Base-by-base conservation (phyloP, 2,113 vertebrate genomes). In the Sula dactylatra region DNA sequence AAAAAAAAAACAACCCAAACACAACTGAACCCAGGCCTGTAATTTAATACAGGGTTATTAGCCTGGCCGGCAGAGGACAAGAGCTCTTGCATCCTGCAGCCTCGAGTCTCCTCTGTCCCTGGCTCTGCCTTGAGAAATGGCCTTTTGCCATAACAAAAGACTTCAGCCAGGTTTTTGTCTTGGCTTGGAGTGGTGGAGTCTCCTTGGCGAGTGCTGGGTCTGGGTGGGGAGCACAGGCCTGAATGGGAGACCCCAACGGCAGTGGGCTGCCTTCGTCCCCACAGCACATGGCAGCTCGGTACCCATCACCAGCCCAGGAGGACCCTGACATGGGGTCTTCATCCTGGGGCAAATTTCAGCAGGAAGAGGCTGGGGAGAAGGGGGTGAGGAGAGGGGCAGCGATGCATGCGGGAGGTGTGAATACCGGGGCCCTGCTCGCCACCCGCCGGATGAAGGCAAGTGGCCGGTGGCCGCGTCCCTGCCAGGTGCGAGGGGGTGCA, bases 1-100 rank as follows among this genome's bases (percentile, higher is more conserved):
- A 94, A 94, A 96, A 92, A 36, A 65, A 58, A 65, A 12, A 19
- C 16, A 71, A 19, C 8, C 10, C 67, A 71, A 94, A 74, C 82
- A 82, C 88, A 94, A 79, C 72, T 82, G 90, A 97, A 85, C 82
- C 82, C 92, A 82, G 84, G 88, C 80, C 90, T 91, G 86, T 98
- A 98, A 98, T 98, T 96, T 95, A 98, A 98, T 98, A 95, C 74
- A 93, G 40, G 36, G 64, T 91, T 97, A 97, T 98, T 98, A 98
- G 90, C 93, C 79, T 92, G 80, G 83, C 96, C 62, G 13, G 94
- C 96, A 92, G 94, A 97, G 90, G 97, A 67, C 92, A 96, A 96
- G 97, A 92, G 74, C 82, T 94, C 70, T 87, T 77, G 50, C 58
- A 94, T 88, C 71, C 87, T 93, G 94, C 85, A 84, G 76, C 67